phyloP scores from a whole-genome alignment of 2,113 vertebrate species.

The Petromus typicus region DNA sequence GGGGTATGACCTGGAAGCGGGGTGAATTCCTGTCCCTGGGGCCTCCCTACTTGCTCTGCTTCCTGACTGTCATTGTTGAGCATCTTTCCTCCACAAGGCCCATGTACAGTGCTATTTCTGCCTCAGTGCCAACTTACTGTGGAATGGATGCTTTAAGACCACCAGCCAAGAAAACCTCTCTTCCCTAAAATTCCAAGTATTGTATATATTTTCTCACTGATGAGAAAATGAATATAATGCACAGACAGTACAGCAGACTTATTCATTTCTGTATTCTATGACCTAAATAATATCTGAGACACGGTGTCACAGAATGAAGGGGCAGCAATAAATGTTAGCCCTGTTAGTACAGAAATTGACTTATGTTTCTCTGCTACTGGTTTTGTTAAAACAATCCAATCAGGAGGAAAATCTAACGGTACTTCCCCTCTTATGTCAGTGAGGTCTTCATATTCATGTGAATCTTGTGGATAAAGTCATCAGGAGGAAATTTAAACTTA shows the following conservation, averaged over 20 bases:
- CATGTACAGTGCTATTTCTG: not conserved
- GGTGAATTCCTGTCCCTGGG: not conserved
- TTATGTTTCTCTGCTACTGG: not conserved
- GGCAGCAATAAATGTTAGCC: not conserved
- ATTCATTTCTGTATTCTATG: not conserved
- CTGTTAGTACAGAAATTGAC: not conserved
- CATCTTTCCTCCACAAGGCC: not conserved
- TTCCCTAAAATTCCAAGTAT: not conserved
- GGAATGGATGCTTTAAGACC: not conserved
- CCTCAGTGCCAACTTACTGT: not conserved
- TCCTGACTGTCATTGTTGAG: not conserved
- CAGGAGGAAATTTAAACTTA: not conserved
- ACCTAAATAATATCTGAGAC: not conserved
- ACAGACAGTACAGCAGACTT: not conserved
- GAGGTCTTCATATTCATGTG: not conserved
- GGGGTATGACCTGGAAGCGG: not conserved
- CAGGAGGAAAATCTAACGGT: not conserved
- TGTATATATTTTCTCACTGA: not conserved
- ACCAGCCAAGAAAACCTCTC: not conserved
- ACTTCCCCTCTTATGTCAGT: not conserved
- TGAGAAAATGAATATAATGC: not conserved
- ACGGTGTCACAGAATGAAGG: not conserved
- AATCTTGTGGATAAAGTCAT: not conserved
- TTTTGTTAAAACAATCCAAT: not conserved
- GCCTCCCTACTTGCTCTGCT: not conserved